These are phyloP conservation scores for Anarsia innoxiella DNA, from an alignment of 2,888 invertebrate genomes.

Conservation along the genomic window DNA sequence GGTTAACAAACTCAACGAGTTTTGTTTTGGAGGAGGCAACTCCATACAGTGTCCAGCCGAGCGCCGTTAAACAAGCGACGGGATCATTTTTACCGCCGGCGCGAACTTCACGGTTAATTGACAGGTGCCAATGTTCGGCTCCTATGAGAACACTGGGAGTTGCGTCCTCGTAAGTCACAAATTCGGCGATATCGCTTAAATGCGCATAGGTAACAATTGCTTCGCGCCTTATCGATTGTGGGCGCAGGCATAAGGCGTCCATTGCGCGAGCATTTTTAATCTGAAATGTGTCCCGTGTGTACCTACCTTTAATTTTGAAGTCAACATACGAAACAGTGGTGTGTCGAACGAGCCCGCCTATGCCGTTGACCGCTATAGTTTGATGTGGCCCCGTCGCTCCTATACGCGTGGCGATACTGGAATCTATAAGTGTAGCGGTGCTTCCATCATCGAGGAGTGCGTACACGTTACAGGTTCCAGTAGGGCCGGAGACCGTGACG, in stretches of 20 bases:
- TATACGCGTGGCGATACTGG: not conserved
- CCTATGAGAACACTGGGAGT: not conserved
- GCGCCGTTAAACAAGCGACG: conserved; percentile 1
- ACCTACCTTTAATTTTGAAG: not conserved
- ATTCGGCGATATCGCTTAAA: not conserved
- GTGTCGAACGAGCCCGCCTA: not conserved
- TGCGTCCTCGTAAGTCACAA: not conserved
- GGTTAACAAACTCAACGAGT: not conserved
- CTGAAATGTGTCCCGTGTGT: not conserved
- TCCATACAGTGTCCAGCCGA: not conserved
- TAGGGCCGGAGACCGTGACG: not conserved
- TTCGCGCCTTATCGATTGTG: not conserved
- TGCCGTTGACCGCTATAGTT: not conserved
- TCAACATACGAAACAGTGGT: not conserved
- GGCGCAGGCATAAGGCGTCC: not conserved
- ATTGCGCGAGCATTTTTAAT: not conserved
- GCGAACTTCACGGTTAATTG: not conserved
- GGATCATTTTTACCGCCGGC: not conserved
- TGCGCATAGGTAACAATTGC: not conserved
- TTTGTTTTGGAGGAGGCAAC: not conserved
- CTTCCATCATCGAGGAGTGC: conserved; percentile 2
- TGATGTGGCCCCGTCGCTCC: not conserved
- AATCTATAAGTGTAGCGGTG: not conserved
- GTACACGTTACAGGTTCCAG: not conserved
- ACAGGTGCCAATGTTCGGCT: not conserved